Evolutionary conservation across 2,797 vertebrate genomes (phyloP).

Genomic region (Amblyopsis hoosieri): DNA sequence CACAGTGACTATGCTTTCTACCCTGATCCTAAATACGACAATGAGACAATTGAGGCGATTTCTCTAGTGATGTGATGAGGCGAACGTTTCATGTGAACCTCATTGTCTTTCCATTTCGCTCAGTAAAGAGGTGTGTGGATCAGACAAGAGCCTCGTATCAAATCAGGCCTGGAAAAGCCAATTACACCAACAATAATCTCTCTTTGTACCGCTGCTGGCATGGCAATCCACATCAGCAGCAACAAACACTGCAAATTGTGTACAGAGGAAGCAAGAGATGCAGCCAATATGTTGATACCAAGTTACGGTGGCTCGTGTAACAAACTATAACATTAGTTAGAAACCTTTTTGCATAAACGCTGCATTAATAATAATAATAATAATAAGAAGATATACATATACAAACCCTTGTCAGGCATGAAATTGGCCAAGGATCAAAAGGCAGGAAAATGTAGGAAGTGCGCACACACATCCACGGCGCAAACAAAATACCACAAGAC

Average conservation of each 20-base stretch:
- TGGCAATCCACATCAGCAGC: slow-evolving; percentile 62
- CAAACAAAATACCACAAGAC: too few relatives aligned
- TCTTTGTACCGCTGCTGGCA: slow-evolving; percentile 69
- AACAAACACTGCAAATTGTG: slow-evolving; percentile 56
- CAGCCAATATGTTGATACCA: background rate
- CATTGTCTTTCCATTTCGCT: slow-evolving; percentile 69
- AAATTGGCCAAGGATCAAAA: too few relatives aligned
- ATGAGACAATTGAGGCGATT: slow-evolving; percentile 42
- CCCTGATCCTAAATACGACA: slow-evolving; percentile 33
- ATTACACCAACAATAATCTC: slow-evolving; percentile 80
- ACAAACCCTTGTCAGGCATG: too few relatives aligned
- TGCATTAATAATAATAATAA: too few relatives aligned
- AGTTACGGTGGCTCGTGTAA: too few relatives aligned
- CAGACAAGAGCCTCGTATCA: slow-evolving; percentile 75
- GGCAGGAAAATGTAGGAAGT: too few relatives aligned
- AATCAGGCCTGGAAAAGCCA: slow-evolving; percentile 77
- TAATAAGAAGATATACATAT: too few relatives aligned
- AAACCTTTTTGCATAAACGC: too few relatives aligned
- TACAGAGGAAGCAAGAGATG: slow-evolving; percentile 8
- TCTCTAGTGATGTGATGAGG: slow-evolving; percentile 56
- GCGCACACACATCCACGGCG: too few relatives aligned
- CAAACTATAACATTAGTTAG: too few relatives aligned
- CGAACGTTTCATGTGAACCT: slow-evolving; percentile 62
- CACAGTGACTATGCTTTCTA: slow-evolving; percentile 16
- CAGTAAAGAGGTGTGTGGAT: slow-evolving; percentile 70